These are phyloP conservation scores for Lasioglossum oenotherae DNA, from an alignment of 2,888 invertebrate genomes.

Conservation along the genomic window DNA sequence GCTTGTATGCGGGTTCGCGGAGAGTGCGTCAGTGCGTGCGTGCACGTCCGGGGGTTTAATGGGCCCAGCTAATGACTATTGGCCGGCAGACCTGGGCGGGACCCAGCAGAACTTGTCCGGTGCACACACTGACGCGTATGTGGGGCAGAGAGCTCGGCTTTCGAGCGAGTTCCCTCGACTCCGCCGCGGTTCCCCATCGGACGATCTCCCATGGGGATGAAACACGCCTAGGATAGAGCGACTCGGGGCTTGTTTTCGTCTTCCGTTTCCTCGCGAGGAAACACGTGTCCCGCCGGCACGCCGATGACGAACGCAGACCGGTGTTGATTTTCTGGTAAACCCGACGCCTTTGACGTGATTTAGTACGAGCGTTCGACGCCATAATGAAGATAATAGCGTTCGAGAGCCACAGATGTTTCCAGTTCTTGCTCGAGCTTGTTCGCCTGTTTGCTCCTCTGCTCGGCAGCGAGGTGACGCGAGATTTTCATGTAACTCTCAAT, in stretches of 20 bases:
- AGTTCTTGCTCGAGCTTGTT: background rate
- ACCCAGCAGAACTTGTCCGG: constrained; percentile 78
- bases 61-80: constrained; percentile 85
- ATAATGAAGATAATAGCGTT: constrained; percentile 1
- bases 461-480: background rate
- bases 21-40: constrained; percentile 67
- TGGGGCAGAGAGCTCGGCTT: constrained; percentile 37
- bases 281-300: constrained; percentile 32
- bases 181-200: constrained; percentile 22
- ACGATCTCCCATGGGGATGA: constrained; percentile 44
- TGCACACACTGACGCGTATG: constrained; percentile 62
- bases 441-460: background rate
- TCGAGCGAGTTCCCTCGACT: background rate
- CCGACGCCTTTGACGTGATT: background rate
- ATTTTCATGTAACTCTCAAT: background rate
- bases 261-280: constrained; percentile 17
- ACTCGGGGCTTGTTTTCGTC: constrained; percentile 10
- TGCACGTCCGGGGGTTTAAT: constrained; percentile 82
- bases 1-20: constrained; percentile 41
- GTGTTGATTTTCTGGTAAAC: constrained; percentile 17
- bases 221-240: constrained; percentile 25
- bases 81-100: constrained; percentile 84
- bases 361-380: background rate
- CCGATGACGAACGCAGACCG: constrained; percentile 20
- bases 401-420: background rate